Percentiles rank a stretch among this genome's conserved stretches.
Evolutionary conservation across 2,113 vertebrate genomes (phyloP).

Genomic region (Hyaena hyaena): DNA sequence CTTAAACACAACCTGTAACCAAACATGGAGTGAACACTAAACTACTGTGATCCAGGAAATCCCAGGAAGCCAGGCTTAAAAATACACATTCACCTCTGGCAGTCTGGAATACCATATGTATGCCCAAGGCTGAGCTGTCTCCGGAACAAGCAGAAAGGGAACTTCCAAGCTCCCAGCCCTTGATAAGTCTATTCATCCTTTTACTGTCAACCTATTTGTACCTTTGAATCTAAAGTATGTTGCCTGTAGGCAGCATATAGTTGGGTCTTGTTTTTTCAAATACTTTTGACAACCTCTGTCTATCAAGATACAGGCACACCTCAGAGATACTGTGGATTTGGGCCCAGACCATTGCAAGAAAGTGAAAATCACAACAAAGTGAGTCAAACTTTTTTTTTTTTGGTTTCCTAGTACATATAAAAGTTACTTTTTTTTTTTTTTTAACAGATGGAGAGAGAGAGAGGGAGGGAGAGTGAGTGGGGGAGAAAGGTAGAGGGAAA

Average conservation of each 20-base stretch:
- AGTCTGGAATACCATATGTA: background rate
- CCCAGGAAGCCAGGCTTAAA: background rate
- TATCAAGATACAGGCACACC: background rate
- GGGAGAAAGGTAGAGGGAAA: too few relatives aligned
- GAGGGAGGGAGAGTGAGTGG: too few relatives aligned
- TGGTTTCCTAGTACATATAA: background rate
- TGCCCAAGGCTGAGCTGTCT: background rate
- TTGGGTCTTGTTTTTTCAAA: background rate
- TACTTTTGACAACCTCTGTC: background rate
- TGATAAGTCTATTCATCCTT: background rate
- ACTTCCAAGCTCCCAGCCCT: background rate
- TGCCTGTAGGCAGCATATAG: background rate
- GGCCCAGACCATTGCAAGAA: background rate
- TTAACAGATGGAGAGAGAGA: too few relatives aligned
- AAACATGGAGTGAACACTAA: background rate
- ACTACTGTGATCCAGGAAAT: background rate
- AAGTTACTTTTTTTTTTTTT: background rate
- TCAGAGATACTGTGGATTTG: background rate
- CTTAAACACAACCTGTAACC: background rate
- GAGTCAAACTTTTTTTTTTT: background rate
- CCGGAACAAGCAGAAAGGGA: background rate
- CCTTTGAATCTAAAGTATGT: background rate
- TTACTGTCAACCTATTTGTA: background rate
- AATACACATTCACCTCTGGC: background rate
- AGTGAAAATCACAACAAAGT: background rate